Evolutionary conservation across 1,140 invertebrate species (phyloP).

Genomic region (Adelges cooleyi): DNA sequence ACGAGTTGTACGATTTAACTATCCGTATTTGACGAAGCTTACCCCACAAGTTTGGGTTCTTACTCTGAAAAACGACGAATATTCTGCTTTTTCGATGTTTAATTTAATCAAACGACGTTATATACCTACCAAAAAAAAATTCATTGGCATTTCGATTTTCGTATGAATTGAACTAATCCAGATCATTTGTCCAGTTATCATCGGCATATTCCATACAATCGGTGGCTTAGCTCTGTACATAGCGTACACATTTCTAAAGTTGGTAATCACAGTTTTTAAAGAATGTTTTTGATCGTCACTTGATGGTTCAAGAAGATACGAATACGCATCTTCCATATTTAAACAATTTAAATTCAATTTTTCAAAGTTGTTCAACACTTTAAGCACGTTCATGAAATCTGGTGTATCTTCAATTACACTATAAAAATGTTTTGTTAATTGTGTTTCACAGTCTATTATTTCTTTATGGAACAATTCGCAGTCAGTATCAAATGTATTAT

Average conservation of each 20-base stretch:
- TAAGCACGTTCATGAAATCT: not conserved
- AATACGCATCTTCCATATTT: not conserved
- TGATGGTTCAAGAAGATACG: too few relatives aligned
- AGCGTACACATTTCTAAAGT: not conserved
- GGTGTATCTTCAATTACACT: not conserved
- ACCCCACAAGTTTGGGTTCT: not conserved
- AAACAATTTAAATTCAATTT: not conserved
- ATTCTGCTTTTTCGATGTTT: not conserved
- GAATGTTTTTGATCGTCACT: too few relatives aligned
- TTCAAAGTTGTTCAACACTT: not conserved
- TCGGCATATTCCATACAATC: not conserved
- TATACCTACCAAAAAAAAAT: not conserved
- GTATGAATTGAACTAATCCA: not conserved
- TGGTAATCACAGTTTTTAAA: too few relatives aligned
- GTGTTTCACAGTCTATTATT: not conserved
- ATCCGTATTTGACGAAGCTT: not conserved
- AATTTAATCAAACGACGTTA: not conserved
- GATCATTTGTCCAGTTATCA: not conserved
- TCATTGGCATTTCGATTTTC: not conserved
- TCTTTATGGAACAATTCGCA: not conserved
- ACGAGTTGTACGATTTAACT: not conserved
- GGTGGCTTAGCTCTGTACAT: not conserved
- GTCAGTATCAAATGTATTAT: not conserved
- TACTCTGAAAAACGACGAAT: not conserved
- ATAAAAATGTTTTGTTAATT: not conserved